Evolutionary conservation across 2,113 vertebrate species (phyloP), one percentile per base, ranked within the genome.

Genomic region (Helogale parvula): DNA sequence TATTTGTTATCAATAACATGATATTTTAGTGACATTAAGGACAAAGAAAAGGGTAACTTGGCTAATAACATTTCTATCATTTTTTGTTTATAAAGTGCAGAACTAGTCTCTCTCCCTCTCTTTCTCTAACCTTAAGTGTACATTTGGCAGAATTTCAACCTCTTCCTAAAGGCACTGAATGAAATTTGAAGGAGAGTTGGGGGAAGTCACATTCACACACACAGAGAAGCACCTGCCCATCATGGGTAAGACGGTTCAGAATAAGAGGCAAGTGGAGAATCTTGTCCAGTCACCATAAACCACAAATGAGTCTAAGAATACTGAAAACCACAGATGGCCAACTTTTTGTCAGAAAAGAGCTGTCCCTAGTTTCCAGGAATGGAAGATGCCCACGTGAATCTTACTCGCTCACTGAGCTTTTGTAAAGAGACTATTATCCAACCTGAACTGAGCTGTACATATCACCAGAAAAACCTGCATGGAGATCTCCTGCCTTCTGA

Each of bases 321-420:
- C 38, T 16, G 41, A 93, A 95, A 89, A 81, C 54, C 47, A 3
- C 63, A 79, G 3, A 63, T n/a, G 60, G 74, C 29, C 63, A 90
- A 69, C 89, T 80, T 95, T 89, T 41, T 89, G 23, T 83, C 41
- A 69, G 33, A 71, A 50, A 93, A 97, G 68, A 94, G 47, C 63
- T 79, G 31, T 23, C 25, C 33, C 74, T 71, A 45, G 71, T 33
- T n/a, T 4, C 10, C 79, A 80, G 60, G 25, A 77, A 85, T 50
- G 16, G 84, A 81, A 85, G 76, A 8, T 25, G 10, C 13, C 38
- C 66, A 50, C 27, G 29, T 9, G 23, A 86, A 85, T 29, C 45
- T 71, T 76, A 38, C 19, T 88, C 13, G 13, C 10, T 33, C 27
- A 19, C n/a, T 60, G 38, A 88, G 33, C 15, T 93, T 83, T 45